Percentiles rank a stretch among this genome's conserved stretches.
Conservation (phyloP, 2,888 invertebrate species). For the Sepiola atlantica region DNA sequence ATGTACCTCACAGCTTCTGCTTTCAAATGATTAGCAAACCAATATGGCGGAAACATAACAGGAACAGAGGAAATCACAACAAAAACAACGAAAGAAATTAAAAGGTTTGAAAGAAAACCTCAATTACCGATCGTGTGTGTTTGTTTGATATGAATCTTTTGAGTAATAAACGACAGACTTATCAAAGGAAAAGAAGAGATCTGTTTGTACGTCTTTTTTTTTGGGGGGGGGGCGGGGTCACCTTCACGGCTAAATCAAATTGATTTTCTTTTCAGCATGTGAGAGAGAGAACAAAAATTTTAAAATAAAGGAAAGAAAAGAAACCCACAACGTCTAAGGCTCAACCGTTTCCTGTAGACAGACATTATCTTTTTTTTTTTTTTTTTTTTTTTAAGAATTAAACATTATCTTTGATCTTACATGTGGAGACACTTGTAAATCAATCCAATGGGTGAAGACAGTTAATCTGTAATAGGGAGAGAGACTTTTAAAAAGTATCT, state of each 20-base stretch:
- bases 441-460: not conserved
- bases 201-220: not conserved
- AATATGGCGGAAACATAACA: not conserved
- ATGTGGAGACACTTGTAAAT: not conserved
- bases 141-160: not conserved
- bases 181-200: not conserved
- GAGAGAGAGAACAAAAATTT: not conserved
- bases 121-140: not conserved
- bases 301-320: too few relatives aligned
- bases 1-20: slow-evolving; percentile 10
- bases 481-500: not conserved
- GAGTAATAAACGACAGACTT: not conserved
- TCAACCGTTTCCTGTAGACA: not conserved
- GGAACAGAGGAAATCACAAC: not conserved
- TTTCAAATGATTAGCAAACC: not conserved
- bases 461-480: not conserved
- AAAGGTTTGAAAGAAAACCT: not conserved
- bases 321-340: not conserved
- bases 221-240: too few relatives aligned
- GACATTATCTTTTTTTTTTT: too few relatives aligned
- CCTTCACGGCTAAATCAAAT: not conserved
- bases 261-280: not conserved
- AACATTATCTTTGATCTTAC: not conserved
- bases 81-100: not conserved
- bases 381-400: too few relatives aligned